These are phyloP conservation scores for Hoplodrina blanda DNA, from an alignment of 2,888 invertebrate genomes.

Conservation along the genomic window DNA sequence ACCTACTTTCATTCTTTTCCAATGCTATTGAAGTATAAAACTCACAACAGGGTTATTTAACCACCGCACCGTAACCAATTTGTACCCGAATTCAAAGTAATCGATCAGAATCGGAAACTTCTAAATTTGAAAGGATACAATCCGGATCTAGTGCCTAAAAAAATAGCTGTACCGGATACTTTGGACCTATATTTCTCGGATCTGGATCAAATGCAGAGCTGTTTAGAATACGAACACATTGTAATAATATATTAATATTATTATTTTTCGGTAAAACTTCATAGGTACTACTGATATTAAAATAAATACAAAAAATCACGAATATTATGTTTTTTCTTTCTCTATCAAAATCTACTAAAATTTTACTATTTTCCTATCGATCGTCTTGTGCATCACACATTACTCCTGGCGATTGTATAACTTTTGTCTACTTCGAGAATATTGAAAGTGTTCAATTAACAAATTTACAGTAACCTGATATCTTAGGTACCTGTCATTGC, in stretches of 20 bases:
- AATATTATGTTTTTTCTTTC: constrained; percentile 21
- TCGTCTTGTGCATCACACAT: no score
- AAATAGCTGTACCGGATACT: background rate
- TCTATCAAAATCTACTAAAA: constrained; percentile 4
- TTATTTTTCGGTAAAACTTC: constrained; percentile 4
- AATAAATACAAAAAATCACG: constrained; percentile 23
- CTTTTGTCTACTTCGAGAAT: no score
- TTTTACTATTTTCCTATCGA: background rate
- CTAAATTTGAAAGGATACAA: background rate
- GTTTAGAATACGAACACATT: constrained; percentile 3
- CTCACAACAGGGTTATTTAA: constrained; percentile 1
- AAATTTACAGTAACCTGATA: no score
- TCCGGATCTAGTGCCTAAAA: background rate
- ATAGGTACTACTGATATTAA: constrained; percentile 17
- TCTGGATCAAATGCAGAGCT: constrained; percentile 12
- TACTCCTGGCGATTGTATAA: no score
- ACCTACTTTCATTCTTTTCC: constrained; percentile 52
- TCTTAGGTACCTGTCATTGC: background rate
- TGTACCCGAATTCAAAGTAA: background rate
- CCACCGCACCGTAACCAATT: background rate
- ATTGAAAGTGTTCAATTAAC: no score
- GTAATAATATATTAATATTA: constrained; percentile 5
- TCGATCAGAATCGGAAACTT: background rate
- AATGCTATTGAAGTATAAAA: constrained; percentile 9
- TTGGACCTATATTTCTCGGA: background rate